phyloP scores from a whole-genome alignment of 2,113 vertebrate genomes.

The Lutjanus erythropterus region DNA sequence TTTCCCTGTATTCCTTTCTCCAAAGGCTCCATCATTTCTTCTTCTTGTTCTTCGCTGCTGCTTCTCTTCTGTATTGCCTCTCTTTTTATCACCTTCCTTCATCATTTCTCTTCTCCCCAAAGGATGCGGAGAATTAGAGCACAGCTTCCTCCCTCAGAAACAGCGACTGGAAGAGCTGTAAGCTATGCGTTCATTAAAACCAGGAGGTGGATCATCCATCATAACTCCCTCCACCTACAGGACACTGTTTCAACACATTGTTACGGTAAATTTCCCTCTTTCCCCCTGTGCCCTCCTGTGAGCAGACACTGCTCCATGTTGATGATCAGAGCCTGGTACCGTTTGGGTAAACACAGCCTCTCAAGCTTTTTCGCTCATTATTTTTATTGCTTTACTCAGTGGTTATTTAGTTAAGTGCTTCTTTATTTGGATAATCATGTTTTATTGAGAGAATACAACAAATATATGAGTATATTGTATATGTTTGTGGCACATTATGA shows the following conservation, averaged over 20 bases:
- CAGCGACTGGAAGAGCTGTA: neutral
- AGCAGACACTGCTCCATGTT: neutral
- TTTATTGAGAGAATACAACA: neutral
- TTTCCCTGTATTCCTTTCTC: neutral
- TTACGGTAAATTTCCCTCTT: conserved; percentile 4
- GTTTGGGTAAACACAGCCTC: neutral
- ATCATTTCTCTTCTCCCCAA: conserved; percentile 23
- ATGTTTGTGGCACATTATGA: neutral
- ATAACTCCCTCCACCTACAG: conserved; percentile 24
- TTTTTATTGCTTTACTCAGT: neutral
- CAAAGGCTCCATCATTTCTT: neutral
- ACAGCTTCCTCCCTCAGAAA: conserved; percentile 25
- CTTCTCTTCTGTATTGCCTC: neutral
- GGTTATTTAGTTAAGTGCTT: neutral
- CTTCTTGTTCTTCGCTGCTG: neutral
- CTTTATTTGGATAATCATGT: neutral
- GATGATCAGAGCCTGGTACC: neutral
- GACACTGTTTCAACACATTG: neutral
- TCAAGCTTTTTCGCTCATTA: neutral
- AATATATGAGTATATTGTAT: neutral
- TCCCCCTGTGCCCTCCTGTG: neutral
- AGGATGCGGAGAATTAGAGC: conserved; percentile 49
- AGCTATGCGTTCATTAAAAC: conserved; percentile 44
- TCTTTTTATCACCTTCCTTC: neutral
- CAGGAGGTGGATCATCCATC: conserved; percentile 47